Evolutionary conservation across 2,797 vertebrate genomes (phyloP), one percentile per base, ranked within the genome.

Genomic region (Oreonectes daqikongensis): DNA sequence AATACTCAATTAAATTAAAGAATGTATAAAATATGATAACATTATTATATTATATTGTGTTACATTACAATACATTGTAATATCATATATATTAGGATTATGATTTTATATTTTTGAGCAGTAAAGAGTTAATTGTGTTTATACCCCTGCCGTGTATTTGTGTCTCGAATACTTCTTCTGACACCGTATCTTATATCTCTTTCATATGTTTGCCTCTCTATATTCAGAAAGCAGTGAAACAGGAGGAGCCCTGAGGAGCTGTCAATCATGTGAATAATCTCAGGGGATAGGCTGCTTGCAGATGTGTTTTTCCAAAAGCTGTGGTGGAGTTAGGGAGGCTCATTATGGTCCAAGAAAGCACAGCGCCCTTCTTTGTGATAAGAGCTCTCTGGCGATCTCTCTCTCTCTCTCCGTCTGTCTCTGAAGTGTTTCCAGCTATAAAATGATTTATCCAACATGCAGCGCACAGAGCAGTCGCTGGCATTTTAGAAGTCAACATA

Each of bases 211-310:
- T 40, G 30, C 60, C 32, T 17, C 42, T 53, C 79, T 38, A 60
- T 75, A 48, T 61, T 72, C 57, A 22, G 50, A 60, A 74, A 18
- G 86, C 11, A 59, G 70, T 72, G 72, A 77, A 80, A 80, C 40
- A 71, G 69, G 44, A 55, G 79, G 81, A 26, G 75, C 88, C 88
- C 85, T 55, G 86, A 90, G 86, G 89, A 90, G 85, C 89, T 92
- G 92, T 92, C 92, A 92, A 86, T 93, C 91, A 91, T 75, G 70
- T 69, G 64, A 86, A 83, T 72, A 82, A 85, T 87, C 86, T 87
- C 80, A 85, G 85, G 89, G 89, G 90, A 91, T 91, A 92, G 91
- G 89, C 89, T 86, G 80, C 86, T 89, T 86, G 87, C 89, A 88
- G 90, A 91, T 87, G 88, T 91, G 87, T 90, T 84, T 79, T 87